Evolutionary conservation across 2,888 invertebrate genomes (phyloP).

Genomic region (Meiosimyza decipiens): DNA sequence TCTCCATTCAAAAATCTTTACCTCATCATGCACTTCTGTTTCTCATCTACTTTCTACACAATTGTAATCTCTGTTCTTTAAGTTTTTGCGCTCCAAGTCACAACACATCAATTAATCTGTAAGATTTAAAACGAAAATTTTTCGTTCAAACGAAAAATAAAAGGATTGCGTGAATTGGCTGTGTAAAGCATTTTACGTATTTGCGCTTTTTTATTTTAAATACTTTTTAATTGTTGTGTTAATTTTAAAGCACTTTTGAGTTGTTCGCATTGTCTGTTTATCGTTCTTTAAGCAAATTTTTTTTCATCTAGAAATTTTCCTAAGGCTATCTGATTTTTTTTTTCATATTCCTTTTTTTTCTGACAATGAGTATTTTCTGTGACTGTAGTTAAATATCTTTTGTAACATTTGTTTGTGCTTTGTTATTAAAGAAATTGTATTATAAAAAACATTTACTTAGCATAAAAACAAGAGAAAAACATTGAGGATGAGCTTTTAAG

Average conservation of each 20-base stretch:
- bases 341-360: not conserved
- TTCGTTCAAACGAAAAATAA: no score
- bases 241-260: constrained; percentile 4
- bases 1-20: not conserved
- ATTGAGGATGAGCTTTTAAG: no score
- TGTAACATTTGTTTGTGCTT: no score
- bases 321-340: not conserved
- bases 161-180: constrained; percentile 7
- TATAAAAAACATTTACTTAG: no score
- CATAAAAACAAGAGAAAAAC: no score
- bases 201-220: constrained; percentile 6
- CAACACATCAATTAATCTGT: constrained; percentile 26
- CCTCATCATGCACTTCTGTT: not conserved
- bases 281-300: not conserved
- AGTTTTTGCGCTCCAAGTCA: constrained; percentile 16
- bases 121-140: constrained; percentile 4
- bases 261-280: not conserved
- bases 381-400: not conserved
- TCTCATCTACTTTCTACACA: not conserved
- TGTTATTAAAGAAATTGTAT: no score
- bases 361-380: not conserved
- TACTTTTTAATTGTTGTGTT: constrained; percentile 28
- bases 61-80: constrained; percentile 8
- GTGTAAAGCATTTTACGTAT: constrained; percentile 20
- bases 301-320: not conserved